Conservation (phyloP, 1,140 invertebrate species). For the Drosophila biarmipes region DNA sequence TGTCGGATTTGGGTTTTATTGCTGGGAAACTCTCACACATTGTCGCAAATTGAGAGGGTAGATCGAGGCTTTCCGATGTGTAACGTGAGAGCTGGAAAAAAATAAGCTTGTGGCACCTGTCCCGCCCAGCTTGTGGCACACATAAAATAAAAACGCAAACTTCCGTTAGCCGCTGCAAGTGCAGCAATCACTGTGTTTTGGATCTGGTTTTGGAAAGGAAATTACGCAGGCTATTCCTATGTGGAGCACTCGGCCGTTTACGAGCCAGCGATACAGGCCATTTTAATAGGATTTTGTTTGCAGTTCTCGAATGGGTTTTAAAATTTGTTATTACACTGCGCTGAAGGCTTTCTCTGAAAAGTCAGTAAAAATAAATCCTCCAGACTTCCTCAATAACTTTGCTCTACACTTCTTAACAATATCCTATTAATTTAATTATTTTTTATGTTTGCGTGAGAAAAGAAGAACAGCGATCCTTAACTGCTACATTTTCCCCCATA, state of each 20-base stretch:
- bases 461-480: too few relatives aligned
- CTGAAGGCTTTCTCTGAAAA: not conserved
- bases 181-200: slow-evolving; percentile 48
- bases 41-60: slow-evolving; percentile 69
- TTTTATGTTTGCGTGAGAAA: too few relatives aligned
- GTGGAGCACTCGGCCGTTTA: slow-evolving; percentile 16
- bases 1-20: slow-evolving; percentile 49
- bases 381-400: not conserved
- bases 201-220: slow-evolving; percentile 49
- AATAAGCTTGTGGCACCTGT: slow-evolving; percentile 55
- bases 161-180: slow-evolving; percentile 47
- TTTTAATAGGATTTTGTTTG: slow-evolving; percentile 3
- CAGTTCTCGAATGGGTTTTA: not conserved
- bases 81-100: slow-evolving; percentile 59
- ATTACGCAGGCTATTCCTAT: slow-evolving; percentile 35
- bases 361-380: not conserved
- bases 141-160: slow-evolving; percentile 51
- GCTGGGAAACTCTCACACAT: slow-evolving; percentile 78
- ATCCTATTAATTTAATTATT: too few relatives aligned
- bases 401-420: too few relatives aligned
- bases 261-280: not conserved
- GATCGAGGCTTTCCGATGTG: slow-evolving; percentile 56
- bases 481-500: not conserved
- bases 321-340: not conserved
- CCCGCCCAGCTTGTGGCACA: slow-evolving; percentile 55